Percentiles rank a stretch among this genome's conserved stretches.
Evolutionary conservation across 2,797 vertebrate genomes (phyloP).

Genomic region (Vespertilio murinus): DNA sequence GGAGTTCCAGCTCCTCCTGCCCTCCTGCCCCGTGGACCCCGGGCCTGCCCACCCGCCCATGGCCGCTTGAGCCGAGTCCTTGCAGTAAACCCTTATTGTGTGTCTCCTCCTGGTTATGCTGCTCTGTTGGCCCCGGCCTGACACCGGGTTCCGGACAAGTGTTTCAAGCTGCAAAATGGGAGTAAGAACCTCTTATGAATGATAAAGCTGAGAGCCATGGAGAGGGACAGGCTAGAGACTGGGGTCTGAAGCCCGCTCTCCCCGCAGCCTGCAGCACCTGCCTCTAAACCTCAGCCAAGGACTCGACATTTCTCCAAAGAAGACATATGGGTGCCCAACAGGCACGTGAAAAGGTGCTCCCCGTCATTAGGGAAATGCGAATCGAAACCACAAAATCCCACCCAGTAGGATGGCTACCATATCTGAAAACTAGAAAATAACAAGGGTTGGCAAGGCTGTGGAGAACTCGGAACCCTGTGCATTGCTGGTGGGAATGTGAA

Average conservation of each 20-base stretch:
- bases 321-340: accelerated
- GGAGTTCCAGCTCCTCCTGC: background rate
- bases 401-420: accelerated
- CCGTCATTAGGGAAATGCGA: background rate
- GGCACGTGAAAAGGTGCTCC: background rate
- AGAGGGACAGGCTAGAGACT: background rate
- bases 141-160: background rate
- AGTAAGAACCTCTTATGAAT: background rate
- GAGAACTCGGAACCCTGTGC: background rate
- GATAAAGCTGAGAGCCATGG: background rate
- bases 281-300: background rate
- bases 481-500: background rate
- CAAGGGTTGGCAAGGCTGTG: background rate
- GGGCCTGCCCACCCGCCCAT: accelerated
- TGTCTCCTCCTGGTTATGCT: no score
- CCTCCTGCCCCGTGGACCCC: accelerated
- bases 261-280: background rate
- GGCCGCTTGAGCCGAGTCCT: accelerated
- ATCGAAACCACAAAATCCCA: background rate
- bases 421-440: background rate
- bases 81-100: background rate
- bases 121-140: background rate
- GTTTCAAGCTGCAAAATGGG: background rate
- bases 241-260: no score
- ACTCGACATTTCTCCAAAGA: background rate